Evolutionary conservation across 2,888 invertebrate species (phyloP), one percentile per base, ranked within the genome.

Genomic region (Rhamnusium bicolor): DNA sequence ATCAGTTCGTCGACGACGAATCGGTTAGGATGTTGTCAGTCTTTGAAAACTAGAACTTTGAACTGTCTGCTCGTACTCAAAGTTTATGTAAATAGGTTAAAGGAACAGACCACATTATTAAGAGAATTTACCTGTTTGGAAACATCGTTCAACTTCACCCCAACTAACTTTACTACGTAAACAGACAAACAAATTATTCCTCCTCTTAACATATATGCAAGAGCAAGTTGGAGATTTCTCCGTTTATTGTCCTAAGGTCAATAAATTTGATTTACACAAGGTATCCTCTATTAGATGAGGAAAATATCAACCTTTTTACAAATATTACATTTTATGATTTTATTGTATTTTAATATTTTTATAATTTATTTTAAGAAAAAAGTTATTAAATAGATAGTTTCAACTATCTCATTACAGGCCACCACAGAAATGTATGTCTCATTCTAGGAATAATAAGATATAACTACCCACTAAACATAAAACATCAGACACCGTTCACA

Each of bases 71-170:
- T 73, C 16, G 24, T 58, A 47, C 62, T 47, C 49, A 21, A 58
- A 72, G 69, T 78, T 76, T 76, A 78, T 78, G 78, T 80, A 83
- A 83, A 83, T 83, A 82, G 80, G 80, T 79, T 81, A 77, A 73
- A 79, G 82, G 80, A 79, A 79, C 80, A 82, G 76, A 82, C 83
- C 83, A 79, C 82, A 80, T 81, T 83, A 83, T 82, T 82, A 83
- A 82, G 81, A 80, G 83, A 81, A 83, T 83, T 83, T 82, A 81
- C 83, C 81, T 83, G 82, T 81, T 79, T 76, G 79, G 75, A 68
- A 77, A 77, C 49, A 27, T 47, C 49, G 24, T 63, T 46, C 63
- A 49, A 49, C 49, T 63, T 63, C 40, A 32, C 63, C 49, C 67
- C 27, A 68, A 74, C 78, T 68, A 69, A 77, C 67, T 77, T 77